Conservation (phyloP, 92 coral and sea anemone species). For the Porites divaricata region DNA sequence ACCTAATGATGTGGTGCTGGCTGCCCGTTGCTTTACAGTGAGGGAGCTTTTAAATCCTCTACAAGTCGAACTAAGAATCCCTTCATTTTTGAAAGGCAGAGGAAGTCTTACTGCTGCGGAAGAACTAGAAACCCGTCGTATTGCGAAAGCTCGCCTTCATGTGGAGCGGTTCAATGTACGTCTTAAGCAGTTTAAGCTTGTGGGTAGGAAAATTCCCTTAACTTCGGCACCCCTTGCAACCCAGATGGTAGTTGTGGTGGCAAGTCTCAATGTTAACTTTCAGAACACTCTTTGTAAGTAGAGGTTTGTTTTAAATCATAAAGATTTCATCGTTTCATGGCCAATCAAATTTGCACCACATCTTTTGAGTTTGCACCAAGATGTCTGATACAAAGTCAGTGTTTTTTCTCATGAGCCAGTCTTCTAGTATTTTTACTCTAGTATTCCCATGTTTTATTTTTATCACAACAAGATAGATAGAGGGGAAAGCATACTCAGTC, state of each 20-base stretch:
- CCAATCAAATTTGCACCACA: conserved; percentile 33
- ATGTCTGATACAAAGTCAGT: neutral
- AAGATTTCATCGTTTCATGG: too few relatives aligned
- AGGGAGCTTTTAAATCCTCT: conserved; percentile 73
- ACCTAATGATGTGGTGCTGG: conserved; percentile 64
- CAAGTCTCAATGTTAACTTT: conserved; percentile 65
- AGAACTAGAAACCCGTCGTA: conserved; percentile 59
- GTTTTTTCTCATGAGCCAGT: neutral
- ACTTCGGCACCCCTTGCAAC: conserved; percentile 73
- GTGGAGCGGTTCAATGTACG: conserved; percentile 70
- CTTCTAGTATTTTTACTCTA: too few relatives aligned
- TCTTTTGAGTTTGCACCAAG: neutral
- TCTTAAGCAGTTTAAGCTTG: conserved; percentile 58
- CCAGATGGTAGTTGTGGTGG: conserved; percentile 79
- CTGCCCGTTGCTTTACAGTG: conserved; percentile 71
- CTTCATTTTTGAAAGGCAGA: conserved; percentile 74
- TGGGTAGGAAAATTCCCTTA: conserved; percentile 57
- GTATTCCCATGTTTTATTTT: too few relatives aligned
- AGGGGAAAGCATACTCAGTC: too few relatives aligned
- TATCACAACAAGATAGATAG: too few relatives aligned
- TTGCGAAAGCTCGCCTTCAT: conserved; percentile 70
- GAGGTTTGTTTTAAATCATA: too few relatives aligned
- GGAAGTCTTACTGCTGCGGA: conserved; percentile 62
- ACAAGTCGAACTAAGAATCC: conserved; percentile 61
- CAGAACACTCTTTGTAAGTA: conserved; percentile 67